These are phyloP conservation scores for Ischnura elegans DNA, from an alignment of 2,888 invertebrate species.

Conservation along the genomic window DNA sequence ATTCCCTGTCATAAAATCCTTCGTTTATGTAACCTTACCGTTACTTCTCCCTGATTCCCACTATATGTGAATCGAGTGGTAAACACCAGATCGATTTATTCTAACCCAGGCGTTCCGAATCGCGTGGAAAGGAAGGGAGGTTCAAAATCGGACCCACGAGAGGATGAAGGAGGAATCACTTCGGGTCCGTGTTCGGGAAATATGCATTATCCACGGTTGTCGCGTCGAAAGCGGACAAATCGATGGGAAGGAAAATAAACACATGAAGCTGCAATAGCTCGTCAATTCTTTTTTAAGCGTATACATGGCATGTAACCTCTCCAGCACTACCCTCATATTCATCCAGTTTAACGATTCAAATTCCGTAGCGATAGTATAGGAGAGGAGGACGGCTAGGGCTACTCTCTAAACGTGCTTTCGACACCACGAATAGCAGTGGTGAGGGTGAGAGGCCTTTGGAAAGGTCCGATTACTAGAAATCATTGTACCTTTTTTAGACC, in stretches of 20 bases:
- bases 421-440: not conserved
- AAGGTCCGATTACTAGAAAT: not conserved
- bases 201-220: not conserved
- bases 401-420: not conserved
- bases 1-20: too few relatives aligned
- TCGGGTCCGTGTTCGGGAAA: not conserved
- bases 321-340: not conserved
- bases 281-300: not conserved
- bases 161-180: not conserved
- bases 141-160: not conserved
- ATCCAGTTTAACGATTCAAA: not conserved
- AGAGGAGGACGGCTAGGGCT: not conserved
- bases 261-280: not conserved
- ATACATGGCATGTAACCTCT: not conserved
- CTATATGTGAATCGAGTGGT: too few relatives aligned
- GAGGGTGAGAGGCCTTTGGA: not conserved
- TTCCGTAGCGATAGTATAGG: not conserved
- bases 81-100: constrained; percentile 2
- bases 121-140: not conserved
- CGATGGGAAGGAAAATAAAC: not conserved
- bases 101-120: not conserved
- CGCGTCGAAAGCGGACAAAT: not conserved
- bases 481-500: not conserved
- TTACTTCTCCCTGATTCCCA: too few relatives aligned
- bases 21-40: too few relatives aligned